phyloP scores from a whole-genome alignment of 2,888 invertebrate species.

The Mesorhabditis spiculigera region DNA sequence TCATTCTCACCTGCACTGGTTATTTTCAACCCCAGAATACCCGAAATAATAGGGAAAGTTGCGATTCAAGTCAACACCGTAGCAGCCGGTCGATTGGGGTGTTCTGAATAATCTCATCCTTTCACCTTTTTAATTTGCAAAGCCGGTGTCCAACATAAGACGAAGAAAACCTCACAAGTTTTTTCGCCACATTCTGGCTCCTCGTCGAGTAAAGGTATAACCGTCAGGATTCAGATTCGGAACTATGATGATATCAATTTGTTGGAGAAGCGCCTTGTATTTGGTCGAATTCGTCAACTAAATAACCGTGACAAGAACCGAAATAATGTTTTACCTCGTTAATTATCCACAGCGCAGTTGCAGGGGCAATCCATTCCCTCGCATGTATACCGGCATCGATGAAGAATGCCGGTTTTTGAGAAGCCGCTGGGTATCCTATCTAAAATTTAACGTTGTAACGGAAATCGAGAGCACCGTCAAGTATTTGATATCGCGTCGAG shows the following conservation, averaged over 20 bases:
- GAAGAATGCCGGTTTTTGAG: not conserved
- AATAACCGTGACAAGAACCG: not conserved
- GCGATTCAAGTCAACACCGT: constrained; percentile 35
- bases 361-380: constrained; percentile 15
- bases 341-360: constrained; percentile 9
- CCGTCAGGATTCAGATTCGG: constrained; percentile 41
- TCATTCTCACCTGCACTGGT: constrained; percentile 29
- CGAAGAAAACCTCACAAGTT: constrained; percentile 9
- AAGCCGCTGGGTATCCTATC: not conserved
- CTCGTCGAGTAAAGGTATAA: constrained; percentile 26
- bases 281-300: constrained; percentile 3
- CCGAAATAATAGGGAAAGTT: constrained; percentile 44
- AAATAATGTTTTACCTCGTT: not conserved
- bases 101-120: not conserved
- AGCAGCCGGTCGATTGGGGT: constrained; percentile 15
- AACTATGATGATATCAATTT: constrained; percentile 29
- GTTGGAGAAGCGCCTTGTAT: not conserved
- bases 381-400: constrained; percentile 17
- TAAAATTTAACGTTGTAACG: not conserved
- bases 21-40: constrained; percentile 15
- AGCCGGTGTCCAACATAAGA: not conserved
- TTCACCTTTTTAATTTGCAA: not conserved
- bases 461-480: not conserved
- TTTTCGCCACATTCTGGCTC: constrained; percentile 39
- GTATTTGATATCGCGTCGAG: not conserved